Percentiles rank a stretch among this genome's conserved stretches.
phyloP scores from a whole-genome alignment of 2,113 vertebrate genomes.

The Choloepus hoffmanni region DNA sequence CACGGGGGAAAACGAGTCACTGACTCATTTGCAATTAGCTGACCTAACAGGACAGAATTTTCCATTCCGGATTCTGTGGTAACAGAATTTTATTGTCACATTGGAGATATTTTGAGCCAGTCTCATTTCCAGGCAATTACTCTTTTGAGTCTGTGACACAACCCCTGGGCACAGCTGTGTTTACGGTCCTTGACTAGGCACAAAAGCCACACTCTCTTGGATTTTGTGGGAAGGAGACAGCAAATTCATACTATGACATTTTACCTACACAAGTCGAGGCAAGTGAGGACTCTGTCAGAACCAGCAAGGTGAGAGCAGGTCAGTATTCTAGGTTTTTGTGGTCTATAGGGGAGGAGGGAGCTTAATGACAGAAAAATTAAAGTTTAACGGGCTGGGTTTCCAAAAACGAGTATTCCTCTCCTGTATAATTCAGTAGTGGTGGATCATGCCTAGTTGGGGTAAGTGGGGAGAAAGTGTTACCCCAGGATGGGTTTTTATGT shows the following conservation, averaged over 20 bases:
- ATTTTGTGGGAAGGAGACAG: constrained; percentile 44
- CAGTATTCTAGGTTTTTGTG: neutral
- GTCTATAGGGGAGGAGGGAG: neutral
- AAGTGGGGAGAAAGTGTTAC: neutral
- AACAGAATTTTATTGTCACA: constrained; percentile 95
- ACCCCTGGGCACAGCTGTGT: constrained; percentile 88
- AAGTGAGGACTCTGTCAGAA: neutral
- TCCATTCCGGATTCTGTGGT: constrained; percentile 91
- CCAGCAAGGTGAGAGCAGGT: neutral
- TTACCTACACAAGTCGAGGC: neutral
- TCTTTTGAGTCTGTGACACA: constrained; percentile 87
- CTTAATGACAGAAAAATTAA: neutral
- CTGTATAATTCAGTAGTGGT: neutral
- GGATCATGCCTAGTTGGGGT: neutral
- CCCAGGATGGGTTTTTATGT: neutral
- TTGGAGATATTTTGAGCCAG: constrained; percentile 93
- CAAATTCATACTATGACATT: neutral
- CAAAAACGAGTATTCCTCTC: neutral
- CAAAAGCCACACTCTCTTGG: constrained; percentile 80
- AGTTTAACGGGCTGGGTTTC: neutral
- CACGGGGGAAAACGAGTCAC: constrained; percentile 91
- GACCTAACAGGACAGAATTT: constrained; percentile 94
- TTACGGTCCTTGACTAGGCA: constrained; percentile 32
- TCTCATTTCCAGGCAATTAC: constrained; percentile 87
- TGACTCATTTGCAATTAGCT: constrained; percentile 94